Base-by-base conservation (phyloP, 53 echinoderm and acorn worm species). In the Echinarachnius parma region DNA sequence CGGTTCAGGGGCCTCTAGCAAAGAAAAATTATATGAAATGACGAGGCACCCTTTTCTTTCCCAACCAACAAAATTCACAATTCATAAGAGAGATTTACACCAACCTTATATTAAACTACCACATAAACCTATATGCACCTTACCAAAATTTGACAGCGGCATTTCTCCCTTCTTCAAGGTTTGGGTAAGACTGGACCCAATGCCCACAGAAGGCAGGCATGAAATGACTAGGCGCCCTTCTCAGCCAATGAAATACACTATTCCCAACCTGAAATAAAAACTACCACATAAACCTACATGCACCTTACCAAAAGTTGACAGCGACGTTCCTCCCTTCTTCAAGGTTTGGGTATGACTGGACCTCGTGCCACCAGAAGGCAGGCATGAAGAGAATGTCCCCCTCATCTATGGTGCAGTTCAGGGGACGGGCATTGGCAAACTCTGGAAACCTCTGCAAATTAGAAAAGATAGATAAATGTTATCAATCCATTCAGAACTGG, bases 351-450 rank as follows among this genome's bases (percentile, higher is more conserved):
- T 77, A 83, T 10, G 93, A 93, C 69, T 93, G 93, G 0, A 93
- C 89, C 61, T 93, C 93, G 18, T 93, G 93, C 93, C 93, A 93
- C 93, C 89, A 89, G 86, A 89, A 93, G 0, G 93, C 89, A n/a
- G 93, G 93, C 93, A 93, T 93, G 58, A 93, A 93, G 27, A 93
- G 69, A 10, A 86, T 62, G 26, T 93, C 93, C 23, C 93, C 93
- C 49, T 93, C 93, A 34, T 80, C 69, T 21, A 93, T 81, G 28
- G 89, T 93, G 31, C 93, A 93, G 76, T 89, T 93, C 39, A 93
- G 48, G 3, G 93, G 93, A 9, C 57, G 64, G 1, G 86, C 65
- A 39, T 80, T 52, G 3, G 86, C 85, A 83, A 93, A 93, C 25
- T 64, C 58, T 46, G 89, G 93, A 66, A 93, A 93, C 48, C 86